Base-by-base conservation (phyloP, 2,888 invertebrate species). In the Epicampocera succincta region DNA sequence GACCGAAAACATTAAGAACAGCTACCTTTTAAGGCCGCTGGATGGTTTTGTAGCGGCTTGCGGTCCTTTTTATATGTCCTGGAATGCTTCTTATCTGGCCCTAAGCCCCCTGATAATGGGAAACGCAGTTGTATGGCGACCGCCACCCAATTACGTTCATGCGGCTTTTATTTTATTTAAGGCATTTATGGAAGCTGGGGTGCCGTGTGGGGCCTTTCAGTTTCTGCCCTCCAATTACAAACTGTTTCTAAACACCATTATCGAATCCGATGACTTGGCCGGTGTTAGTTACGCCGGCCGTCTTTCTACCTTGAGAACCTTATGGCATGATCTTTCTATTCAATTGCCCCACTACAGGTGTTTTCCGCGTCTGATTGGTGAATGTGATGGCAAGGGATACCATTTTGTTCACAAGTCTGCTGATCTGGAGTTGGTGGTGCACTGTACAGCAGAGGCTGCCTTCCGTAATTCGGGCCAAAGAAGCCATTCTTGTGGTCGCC, bases 371-470 rank as follows among this genome's bases (percentile, higher is more conserved):
- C 91, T 99, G 68, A 95, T 98, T 85, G 95, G 96, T 76, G 99
- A 99, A 92, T 98, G 98, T 90, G 99, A 99, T 46, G 99, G 99
- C n/a, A 99, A 99, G 91, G 99, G 99, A 91, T 99, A 95, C 90
- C 99, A 99, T 90, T 97, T 99, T 87, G 92, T 99, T 11, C 99
- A 99, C 90, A 94, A 96, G 0, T 93, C 96, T 15, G 98, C 98
- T 6, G 95, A 98, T 90, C 92, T 95, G 0, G 92, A 94, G 38
- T 93, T 95, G n/a, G 98, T 98, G 3, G 94, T 96, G 0, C 93
- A 93, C 52, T 93, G 94, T n/a, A 97, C 98, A 0, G 95, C 98
- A 81, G 93, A 95, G 80, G 96, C 98, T 56, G 94, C 98, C 0
- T 99, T 98, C 91, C 98, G 98, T 91, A 99, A 94, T 90, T 95